These are phyloP conservation scores for Zapus hudsonius DNA, from an alignment of 2,113 vertebrate genomes.

Conservation along the genomic window DNA sequence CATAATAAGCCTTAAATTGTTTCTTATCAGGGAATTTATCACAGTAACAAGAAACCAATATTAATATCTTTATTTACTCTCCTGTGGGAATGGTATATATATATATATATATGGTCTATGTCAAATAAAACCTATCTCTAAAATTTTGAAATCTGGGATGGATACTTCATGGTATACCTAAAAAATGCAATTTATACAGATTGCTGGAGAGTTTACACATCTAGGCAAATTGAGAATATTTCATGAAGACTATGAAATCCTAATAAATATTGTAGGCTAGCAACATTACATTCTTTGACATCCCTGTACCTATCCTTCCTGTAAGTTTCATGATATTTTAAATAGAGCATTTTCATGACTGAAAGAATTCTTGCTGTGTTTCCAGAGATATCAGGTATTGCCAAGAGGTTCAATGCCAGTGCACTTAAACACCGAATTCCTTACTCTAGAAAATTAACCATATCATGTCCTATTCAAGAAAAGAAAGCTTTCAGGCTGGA, in stretches of 20 bases:
- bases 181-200: neutral
- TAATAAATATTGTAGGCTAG: neutral
- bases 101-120: neutral
- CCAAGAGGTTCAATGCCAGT: neutral
- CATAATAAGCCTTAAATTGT: too few relatives aligned
- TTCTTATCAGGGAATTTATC: too few relatives aligned
- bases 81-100: neutral
- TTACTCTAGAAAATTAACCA: constrained; percentile 32
- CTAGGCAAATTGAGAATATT: neutral
- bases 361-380: constrained; percentile 35
- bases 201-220: neutral
- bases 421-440: neutral
- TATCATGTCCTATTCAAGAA: constrained; percentile 16
- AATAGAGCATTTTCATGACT: neutral
- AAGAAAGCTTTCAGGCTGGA: too few relatives aligned
- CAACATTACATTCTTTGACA: neutral
- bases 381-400: neutral
- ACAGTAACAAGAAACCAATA: too few relatives aligned
- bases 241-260: neutral
- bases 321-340: constrained; percentile 1
- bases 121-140: constrained; percentile 1
- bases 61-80: neutral
- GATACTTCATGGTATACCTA: neutral
- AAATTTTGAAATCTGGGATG: neutral
- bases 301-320: neutral